phyloP scores from a whole-genome alignment of 2,888 invertebrate species.

The Ophion ellenae region DNA sequence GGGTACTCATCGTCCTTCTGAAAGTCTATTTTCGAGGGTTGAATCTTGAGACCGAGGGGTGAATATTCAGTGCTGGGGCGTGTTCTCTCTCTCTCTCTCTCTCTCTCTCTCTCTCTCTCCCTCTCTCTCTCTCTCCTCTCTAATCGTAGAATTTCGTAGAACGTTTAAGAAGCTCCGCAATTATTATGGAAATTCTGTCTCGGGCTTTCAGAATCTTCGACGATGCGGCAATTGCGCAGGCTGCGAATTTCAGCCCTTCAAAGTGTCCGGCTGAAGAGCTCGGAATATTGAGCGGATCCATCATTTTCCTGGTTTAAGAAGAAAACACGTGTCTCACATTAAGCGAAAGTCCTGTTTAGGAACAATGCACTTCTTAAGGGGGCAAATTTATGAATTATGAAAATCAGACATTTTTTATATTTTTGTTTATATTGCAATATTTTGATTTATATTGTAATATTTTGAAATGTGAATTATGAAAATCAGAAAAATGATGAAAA shows the following conservation, averaged over 20 bases:
- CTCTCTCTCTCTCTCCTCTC: neutral
- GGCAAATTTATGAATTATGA: no score
- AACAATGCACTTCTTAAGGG: no score
- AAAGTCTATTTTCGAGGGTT: conserved; percentile 48
- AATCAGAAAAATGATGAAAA: no score
- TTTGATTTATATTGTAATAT: no score
- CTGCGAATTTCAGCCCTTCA: conserved; percentile 29
- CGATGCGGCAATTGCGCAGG: conserved; percentile 27
- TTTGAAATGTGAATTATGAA: no score
- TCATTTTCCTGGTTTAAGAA: neutral
- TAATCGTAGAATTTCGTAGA: conserved; percentile 17
- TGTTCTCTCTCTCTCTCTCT: conserved; percentile 14
- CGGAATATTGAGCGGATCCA: conserved; percentile 7
- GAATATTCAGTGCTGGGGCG: conserved; percentile 75
- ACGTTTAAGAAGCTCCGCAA: conserved; percentile 65
- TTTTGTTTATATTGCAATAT: no score
- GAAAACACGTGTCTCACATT: neutral
- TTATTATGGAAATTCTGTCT: conserved; percentile 66
- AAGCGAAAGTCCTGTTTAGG: no score
- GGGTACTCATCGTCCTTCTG: conserved; percentile 23
- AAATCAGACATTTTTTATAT: no score
- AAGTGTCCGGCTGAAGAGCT: conserved; percentile 36
- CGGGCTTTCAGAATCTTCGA: conserved; percentile 28
- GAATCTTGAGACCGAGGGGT: conserved; percentile 65
- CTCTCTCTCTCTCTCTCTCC: conserved; percentile 5